Percentiles rank a stretch among this genome's conserved stretches.
Conservation (phyloP, 2,888 invertebrate species). For the Strigamia maritima region DNA sequence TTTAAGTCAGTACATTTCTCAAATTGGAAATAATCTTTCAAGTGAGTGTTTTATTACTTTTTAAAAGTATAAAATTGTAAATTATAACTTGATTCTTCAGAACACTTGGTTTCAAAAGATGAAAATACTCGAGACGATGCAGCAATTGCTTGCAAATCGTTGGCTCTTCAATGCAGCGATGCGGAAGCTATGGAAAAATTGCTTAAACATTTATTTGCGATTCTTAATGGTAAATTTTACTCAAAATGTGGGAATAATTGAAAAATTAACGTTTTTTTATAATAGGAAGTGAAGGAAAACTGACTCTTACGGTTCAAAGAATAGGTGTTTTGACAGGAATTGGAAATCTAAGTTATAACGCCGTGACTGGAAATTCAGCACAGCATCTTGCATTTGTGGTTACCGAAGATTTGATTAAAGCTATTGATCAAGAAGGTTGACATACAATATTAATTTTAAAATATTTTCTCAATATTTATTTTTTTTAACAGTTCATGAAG, state of each 20-base stretch:
- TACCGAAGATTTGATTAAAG: constrained; percentile 67
- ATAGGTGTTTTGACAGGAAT: constrained; percentile 74
- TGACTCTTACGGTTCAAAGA: constrained; percentile 83
- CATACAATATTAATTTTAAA: background rate
- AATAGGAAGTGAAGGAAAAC: constrained; percentile 76
- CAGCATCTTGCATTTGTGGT: constrained; percentile 62
- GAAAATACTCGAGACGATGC: constrained; percentile 72
- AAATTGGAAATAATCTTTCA: constrained; percentile 77
- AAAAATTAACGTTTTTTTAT: background rate
- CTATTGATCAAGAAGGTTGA: constrained; percentile 72
- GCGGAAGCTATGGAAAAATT: constrained; percentile 65
- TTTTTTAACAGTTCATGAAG: constrained; percentile 70
- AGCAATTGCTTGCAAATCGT: constrained; percentile 65
- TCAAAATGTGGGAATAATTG: background rate
- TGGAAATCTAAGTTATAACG: constrained; percentile 69
- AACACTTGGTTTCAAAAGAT: constrained; percentile 81
- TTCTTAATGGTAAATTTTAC: constrained; percentile 64
- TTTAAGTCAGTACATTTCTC: constrained; percentile 71
- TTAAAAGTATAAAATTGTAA: background rate
- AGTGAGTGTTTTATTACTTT: constrained; percentile 55
- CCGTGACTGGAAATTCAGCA: constrained; percentile 61
- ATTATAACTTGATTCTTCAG: constrained; percentile 52
- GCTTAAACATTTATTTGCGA: constrained; percentile 65
- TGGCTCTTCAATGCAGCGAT: constrained; percentile 70
- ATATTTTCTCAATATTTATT: constrained; percentile 13